Evolutionary conservation across 2,888 invertebrate species (phyloP).

Genomic region (Ochropacha duplaris): DNA sequence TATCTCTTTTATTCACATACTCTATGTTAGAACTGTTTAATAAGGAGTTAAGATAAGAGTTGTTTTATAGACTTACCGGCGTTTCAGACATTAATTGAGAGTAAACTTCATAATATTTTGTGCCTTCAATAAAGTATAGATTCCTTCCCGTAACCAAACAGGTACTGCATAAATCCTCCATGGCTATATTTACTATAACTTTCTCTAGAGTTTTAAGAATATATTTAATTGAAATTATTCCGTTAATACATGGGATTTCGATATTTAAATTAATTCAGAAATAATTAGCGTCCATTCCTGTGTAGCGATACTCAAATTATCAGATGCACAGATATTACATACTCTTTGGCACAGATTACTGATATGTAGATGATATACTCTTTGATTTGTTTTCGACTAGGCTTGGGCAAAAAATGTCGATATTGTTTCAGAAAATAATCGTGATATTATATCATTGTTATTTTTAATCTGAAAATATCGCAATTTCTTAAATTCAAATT

Average conservation of each 20-base stretch:
- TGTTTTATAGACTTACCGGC: slow-evolving; percentile 49
- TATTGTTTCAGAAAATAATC: too few relatives aligned
- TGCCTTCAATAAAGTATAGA: slow-evolving; percentile 50
- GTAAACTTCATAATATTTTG: slow-evolving; percentile 52
- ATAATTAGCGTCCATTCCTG: neutral
- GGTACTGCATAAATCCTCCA: slow-evolving; percentile 67
- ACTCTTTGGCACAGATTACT: too few relatives aligned
- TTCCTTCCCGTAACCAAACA: slow-evolving; percentile 61
- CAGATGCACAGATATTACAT: neutral
- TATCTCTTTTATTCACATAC: neutral
- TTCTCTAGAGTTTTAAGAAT: neutral
- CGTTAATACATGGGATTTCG: neutral
- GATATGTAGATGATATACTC: too few relatives aligned
- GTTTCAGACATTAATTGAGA: slow-evolving; percentile 68
- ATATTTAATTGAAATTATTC: neutral
- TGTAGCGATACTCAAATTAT: neutral
- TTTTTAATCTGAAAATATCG: too few relatives aligned
- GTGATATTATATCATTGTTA: too few relatives aligned
- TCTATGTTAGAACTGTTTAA: neutral
- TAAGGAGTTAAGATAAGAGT: neutral
- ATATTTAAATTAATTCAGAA: neutral
- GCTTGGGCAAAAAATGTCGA: too few relatives aligned
- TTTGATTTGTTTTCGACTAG: too few relatives aligned
- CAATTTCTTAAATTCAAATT: too few relatives aligned
- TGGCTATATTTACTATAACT: slow-evolving; percentile 24